These are phyloP conservation scores for Siniperca undulata DNA, from an alignment of 2,797 vertebrate species.

Conservation along the genomic window DNA sequence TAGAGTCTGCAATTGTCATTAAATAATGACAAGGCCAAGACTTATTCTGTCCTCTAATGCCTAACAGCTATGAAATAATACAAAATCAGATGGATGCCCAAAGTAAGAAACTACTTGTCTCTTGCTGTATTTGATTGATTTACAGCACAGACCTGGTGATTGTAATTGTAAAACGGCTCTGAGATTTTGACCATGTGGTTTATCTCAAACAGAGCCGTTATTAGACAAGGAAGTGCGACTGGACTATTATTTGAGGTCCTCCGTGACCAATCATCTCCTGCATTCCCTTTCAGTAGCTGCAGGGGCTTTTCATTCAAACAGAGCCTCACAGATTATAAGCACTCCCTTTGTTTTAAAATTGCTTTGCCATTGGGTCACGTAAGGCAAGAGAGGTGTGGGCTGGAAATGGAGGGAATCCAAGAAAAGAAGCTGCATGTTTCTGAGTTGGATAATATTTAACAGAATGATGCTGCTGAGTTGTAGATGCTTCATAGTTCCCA, in stretches of 20 bases:
- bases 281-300: constrained; percentile 46
- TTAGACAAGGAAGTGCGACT: constrained; percentile 15
- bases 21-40: constrained; percentile 34
- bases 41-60: neutral
- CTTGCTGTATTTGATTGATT: neutral
- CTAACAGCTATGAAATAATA: neutral
- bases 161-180: neutral
- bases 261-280: constrained; percentile 41
- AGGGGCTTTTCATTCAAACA: constrained; percentile 67
- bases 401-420: neutral
- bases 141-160: neutral
- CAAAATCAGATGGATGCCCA: neutral
- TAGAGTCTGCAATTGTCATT: constrained; percentile 31
- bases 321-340: constrained; percentile 50
- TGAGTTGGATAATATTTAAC: constrained; percentile 6
- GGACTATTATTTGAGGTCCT: constrained; percentile 15
- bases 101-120: neutral
- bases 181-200: constrained; percentile 16
- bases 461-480: neutral
- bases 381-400: neutral
- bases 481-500: neutral
- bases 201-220: constrained; percentile 15
- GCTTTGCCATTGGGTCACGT: constrained; percentile 30
- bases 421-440: neutral
- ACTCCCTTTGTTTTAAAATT: constrained; percentile 42